Conservation (phyloP, 2,113 vertebrate genomes). For the Dissostichus mawsoni region DNA sequence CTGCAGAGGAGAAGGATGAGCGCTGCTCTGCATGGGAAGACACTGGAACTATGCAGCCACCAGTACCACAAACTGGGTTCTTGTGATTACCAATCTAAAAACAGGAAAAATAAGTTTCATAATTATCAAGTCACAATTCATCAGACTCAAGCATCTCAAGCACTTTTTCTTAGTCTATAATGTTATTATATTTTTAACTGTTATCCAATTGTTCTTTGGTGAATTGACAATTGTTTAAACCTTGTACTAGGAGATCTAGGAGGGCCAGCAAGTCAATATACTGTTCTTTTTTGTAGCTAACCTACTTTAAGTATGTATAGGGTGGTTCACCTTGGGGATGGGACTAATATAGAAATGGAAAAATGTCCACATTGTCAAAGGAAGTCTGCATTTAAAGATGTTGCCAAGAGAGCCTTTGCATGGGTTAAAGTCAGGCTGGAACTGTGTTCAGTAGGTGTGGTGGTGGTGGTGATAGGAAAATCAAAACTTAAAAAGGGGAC, state of each 20-base stretch:
- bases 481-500: not conserved
- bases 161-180: not conserved
- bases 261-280: too few species aligned
- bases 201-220: too few species aligned
- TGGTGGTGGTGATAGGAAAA: not conserved
- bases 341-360: too few species aligned
- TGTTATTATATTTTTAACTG: too few species aligned
- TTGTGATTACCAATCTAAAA: conserved; percentile 71
- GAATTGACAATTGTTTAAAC: too few species aligned
- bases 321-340: too few species aligned
- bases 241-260: too few species aligned
- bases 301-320: too few species aligned
- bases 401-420: not conserved
- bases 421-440: not conserved
- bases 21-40: conserved; percentile 55
- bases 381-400: not conserved
- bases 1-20: conserved; percentile 80
- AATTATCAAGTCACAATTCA: not conserved
- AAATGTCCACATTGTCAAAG: not conserved
- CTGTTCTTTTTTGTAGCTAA: too few species aligned
- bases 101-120: not conserved
- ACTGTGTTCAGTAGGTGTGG: not conserved
- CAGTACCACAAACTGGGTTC: conserved; percentile 30
- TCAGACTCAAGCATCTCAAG: too few species aligned
- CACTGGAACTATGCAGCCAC: conserved; percentile 25